Base-by-base conservation (phyloP, 2,113 vertebrate genomes). In the Phaetusa simplex region DNA sequence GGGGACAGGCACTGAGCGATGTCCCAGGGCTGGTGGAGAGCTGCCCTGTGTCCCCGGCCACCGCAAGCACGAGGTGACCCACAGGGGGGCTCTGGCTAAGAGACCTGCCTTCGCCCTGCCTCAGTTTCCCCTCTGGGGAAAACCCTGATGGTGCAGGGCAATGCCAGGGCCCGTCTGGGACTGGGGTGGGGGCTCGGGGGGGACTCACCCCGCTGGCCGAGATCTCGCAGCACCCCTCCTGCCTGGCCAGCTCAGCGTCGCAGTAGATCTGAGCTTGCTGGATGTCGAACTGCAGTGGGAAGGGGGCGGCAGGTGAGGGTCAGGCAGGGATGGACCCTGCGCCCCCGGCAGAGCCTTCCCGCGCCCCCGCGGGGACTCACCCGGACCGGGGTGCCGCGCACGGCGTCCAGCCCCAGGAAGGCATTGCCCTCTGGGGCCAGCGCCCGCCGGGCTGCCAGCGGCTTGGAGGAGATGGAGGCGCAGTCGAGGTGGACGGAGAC, bases 201-300 rank as follows among this genome's bases (percentile, higher is more conserved):
- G 1, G 14, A 93, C 99, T 99, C 96, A 99, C 99, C 98, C 98
- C 98, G 1, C 98, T 97, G 1, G 98, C 98, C 2, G 98, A 98
- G 71, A 99, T 99, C 97, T 99, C 99, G 29, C 99, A 99, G 98
- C 99, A 99, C 20, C 99, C 98, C 90, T 99, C 99, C 79, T 98
- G 98, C 71, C 98, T 98, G 89, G 99, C 99, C 43, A 99, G 98
- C 84, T 98, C 95, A 0, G 99, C 98, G 70, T 99, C 98, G 12
- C 99, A 99, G 88, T 99, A 99, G 95, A 99, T 96, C 91, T 98
- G 98, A 6, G 98, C 98, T 97, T 99, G 99, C 97, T 99, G 99
- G 86, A 99, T 89, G 95, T 99, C 99, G 40, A 99, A 98, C 99
- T 99, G 97, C 50, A 67, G 91, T 3, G 2, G 67, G 70, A 58